Evolutionary conservation across 2,888 invertebrate genomes (phyloP), one percentile per base, ranked within the genome.

Genomic region (Geotrupes spiniger): DNA sequence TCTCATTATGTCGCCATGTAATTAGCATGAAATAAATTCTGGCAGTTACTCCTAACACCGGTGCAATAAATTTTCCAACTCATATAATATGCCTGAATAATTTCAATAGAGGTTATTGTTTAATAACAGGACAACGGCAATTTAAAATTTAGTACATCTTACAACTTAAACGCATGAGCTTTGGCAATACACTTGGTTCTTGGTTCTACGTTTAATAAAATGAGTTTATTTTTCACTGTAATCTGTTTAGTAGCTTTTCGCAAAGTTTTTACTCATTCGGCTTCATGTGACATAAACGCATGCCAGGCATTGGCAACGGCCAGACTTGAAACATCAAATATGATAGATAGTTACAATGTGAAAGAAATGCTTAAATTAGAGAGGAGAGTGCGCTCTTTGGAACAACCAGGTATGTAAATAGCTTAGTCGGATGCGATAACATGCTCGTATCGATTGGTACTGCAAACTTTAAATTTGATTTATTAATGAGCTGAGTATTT

Each of bases 311-410:
- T 77, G 17, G 74, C 77, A 44, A 75, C 77, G 62, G 61, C 76
- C 52, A 69, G 68, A 1, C 57, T 52, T 15, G 56, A 58, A 45
- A 42, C 21, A 21, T 21, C 21, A 4, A 6, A 3, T 21, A 4
- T 21, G 21, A 21, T 21, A 3, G 21, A 21, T 21, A 4, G 4
- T 21, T 21, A 21, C 21, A 21, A 21, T 21, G 21, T 21, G 10
- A 60, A 74, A 2, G 75, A 76, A 48, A 74, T 81, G 69, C 66
- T 76, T 36, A 77, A 78, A 56, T 67, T 86, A 37, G 86, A 86
- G 54, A 75, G 84, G 31, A 70, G 85, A 49, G 68, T 87, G 14
- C 72, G 83, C 49, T 83, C 85, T 4, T 78, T 87, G 47, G 87
- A 87, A 69, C 85, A 86, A 66, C 78, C 86, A 59, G 79, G 87